A percentile compares a stretch with the other conserved stretches of the same genome.
Evolutionary conservation across 2,888 invertebrate genomes (phyloP).

Genomic region (Cephus rjabovi): DNA sequence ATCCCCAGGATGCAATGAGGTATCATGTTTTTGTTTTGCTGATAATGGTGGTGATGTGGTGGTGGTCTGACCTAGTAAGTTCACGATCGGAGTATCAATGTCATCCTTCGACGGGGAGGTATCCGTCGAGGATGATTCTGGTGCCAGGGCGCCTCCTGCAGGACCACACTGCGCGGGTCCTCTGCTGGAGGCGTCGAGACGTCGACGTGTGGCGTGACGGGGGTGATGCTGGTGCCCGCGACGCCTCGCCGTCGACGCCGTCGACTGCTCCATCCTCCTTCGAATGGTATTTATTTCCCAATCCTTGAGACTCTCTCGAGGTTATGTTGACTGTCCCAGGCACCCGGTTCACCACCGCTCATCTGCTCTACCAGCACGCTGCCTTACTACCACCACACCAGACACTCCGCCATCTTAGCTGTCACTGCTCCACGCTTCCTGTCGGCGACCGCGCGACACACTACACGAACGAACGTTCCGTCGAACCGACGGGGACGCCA

Average conservation of each 20-base stretch:
- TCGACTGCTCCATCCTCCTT: constrained; percentile 54
- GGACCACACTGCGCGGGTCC: constrained; percentile 67
- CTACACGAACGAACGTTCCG: constrained; percentile 27
- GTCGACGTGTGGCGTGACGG: constrained; percentile 59
- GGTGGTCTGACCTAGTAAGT: background rate
- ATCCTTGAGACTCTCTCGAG: background rate
- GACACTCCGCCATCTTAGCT: constrained; percentile 64
- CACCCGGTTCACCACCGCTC: constrained; percentile 75
- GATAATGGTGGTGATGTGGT: background rate
- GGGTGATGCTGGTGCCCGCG: constrained; percentile 65
- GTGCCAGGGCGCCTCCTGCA: constrained; percentile 38
- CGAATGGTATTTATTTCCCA: constrained; percentile 27
- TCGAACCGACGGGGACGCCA: constrained; percentile 3
- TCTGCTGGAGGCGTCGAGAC: constrained; percentile 48
- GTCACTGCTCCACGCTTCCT: constrained; percentile 49
- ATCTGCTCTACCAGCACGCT: constrained; percentile 5
- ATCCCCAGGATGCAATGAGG: background rate
- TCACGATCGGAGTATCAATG: constrained; percentile 6
- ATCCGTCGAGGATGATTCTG: constrained; percentile 1
- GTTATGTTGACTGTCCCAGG: constrained; percentile 15
- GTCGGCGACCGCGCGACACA: constrained; percentile 37
- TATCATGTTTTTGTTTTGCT: background rate
- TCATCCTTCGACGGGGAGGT: constrained; percentile 2
- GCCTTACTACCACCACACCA: constrained; percentile 72
- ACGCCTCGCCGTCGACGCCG: constrained; percentile 55